Conservation (phyloP, 2,888 invertebrate species). For the Hypomecis atomaria region DNA sequence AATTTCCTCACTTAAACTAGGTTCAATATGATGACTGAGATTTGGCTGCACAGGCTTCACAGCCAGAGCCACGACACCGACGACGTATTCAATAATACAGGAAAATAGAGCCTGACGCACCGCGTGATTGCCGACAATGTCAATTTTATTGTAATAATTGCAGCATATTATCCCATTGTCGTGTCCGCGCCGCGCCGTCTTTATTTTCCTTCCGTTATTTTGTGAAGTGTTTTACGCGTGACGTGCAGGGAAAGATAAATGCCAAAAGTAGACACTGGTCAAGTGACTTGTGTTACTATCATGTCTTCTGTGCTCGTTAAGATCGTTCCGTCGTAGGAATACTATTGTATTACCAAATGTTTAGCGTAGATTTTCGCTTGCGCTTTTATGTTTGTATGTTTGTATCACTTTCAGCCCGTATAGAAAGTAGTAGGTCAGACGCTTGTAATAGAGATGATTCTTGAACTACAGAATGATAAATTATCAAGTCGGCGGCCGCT, state of each 20-base stretch:
- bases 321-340: background rate
- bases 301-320: too few species aligned
- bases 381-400: too few species aligned
- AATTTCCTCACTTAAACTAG: too few species aligned
- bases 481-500: background rate
- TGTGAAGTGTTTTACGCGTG: too few species aligned
- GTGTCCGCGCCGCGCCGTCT: background rate
- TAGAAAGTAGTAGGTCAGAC: slow-evolving; percentile 4
- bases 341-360: background rate
- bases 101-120: slow-evolving; percentile 33
- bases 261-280: too few species aligned
- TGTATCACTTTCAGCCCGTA: background rate
- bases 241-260: too few species aligned
- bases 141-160: slow-evolving; percentile 39
- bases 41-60: too few species aligned
- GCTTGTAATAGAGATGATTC: slow-evolving; percentile 5
- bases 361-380: background rate
- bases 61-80: background rate
- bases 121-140: slow-evolving; percentile 36
- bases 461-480: slow-evolving; percentile 8
- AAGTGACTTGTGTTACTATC: too few species aligned
- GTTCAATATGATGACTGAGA: too few species aligned
- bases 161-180: slow-evolving; percentile 15
- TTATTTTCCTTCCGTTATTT: background rate
- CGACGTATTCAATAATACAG: slow-evolving; percentile 12